phyloP scores from a whole-genome alignment of 2,797 vertebrate species.

The Phyllotis vaccarum region DNA sequence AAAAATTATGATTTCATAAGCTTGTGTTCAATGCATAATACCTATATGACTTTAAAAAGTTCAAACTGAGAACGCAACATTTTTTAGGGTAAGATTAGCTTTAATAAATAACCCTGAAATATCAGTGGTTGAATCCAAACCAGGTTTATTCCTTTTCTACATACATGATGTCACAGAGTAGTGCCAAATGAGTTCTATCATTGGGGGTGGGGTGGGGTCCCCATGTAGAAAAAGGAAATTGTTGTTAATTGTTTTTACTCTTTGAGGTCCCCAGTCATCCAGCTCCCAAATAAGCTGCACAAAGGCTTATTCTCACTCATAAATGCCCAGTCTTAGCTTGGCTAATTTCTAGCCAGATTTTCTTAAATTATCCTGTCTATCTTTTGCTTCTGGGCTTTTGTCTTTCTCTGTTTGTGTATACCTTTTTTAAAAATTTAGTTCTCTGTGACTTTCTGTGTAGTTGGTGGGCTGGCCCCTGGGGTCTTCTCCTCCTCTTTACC shows the following conservation, averaged over 20 bases:
- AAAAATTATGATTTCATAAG: not conserved
- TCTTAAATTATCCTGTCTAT: not conserved
- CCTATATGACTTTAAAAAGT: not conserved
- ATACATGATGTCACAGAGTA: not conserved
- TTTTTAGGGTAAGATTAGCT: constrained; percentile 39
- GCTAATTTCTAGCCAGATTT: not conserved
- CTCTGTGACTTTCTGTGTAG: not conserved
- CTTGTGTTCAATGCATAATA: constrained; percentile 1
- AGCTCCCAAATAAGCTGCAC: not conserved
- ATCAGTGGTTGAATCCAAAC: constrained; percentile 16
- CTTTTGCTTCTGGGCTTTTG: not conserved
- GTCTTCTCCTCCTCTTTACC: not conserved
- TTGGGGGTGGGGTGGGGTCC: not conserved
- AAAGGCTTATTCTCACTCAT: not conserved
- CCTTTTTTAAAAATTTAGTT: not conserved
- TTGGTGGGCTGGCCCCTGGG: not conserved
- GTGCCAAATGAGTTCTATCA: not conserved
- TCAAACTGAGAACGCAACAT: constrained; percentile 23
- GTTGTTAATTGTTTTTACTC: not conserved
- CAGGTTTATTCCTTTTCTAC: constrained; percentile 35
- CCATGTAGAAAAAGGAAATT: not conserved
- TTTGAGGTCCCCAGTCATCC: no score
- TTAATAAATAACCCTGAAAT: constrained; percentile 41
- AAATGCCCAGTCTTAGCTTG: not conserved
- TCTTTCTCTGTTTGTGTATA: not conserved